Evolutionary conservation across 64 coral and sea anemone genomes (phyloP).

Genomic region (Hydrozoanthus tunicans): DNA sequence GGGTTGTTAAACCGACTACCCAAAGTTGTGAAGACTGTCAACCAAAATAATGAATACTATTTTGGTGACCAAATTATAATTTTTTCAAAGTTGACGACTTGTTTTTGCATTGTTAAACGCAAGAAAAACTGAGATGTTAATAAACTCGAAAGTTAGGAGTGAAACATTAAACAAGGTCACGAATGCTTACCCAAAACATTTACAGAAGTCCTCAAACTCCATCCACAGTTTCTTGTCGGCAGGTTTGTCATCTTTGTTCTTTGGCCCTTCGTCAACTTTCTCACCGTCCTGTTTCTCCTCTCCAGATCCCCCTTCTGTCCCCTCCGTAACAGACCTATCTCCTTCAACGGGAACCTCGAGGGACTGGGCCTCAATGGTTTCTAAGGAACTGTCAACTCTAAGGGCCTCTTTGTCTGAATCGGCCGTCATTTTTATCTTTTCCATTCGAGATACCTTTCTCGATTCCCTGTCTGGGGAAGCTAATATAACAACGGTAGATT

Average conservation of each 20-base stretch:
- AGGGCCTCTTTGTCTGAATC: conserved; percentile 56
- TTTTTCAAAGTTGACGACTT: too few species aligned
- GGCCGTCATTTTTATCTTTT: conserved; percentile 44
- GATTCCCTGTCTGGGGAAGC: conserved; percentile 62
- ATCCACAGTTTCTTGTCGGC: conserved; percentile 98
- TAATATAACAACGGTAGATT: background rate
- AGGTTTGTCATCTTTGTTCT: conserved; percentile 54
- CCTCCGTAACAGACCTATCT: conserved; percentile 61
- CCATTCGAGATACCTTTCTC: conserved; percentile 72
- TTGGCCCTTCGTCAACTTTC: conserved; percentile 68
- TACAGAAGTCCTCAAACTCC: conserved; percentile 98
- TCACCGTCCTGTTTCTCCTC: conserved; percentile 76
- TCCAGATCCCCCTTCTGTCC: conserved; percentile 59
- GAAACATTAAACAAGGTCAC: too few species aligned
- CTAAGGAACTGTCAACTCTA: conserved; percentile 43
- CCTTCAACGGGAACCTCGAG: conserved; percentile 69
- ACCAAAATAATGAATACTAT: too few species aligned
- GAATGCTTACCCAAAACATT: conserved; percentile 90
- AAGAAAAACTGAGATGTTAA: too few species aligned
- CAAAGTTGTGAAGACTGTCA: too few species aligned
- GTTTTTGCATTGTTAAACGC: too few species aligned
- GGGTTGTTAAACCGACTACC: too few species aligned
- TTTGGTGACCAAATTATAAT: too few species aligned
- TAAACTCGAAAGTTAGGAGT: too few species aligned
- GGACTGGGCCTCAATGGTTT: conserved; percentile 34